phyloP scores from a whole-genome alignment of 30 jellyfish, hydroid and myxozoan species.

The Aurelia sp. region DNA sequence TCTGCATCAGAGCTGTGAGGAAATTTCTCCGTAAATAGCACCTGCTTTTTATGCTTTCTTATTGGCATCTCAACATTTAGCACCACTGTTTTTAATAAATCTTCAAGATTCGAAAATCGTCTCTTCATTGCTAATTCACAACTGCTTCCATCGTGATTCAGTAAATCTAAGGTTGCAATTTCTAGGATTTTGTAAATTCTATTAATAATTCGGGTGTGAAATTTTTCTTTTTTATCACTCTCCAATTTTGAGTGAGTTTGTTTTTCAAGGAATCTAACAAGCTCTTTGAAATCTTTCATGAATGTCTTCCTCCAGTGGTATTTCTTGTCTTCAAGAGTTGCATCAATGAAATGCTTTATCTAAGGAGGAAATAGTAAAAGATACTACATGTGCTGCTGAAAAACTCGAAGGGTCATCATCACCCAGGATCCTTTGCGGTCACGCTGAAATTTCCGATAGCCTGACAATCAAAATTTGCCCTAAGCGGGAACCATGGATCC shows the following conservation, averaged over 20 bases:
- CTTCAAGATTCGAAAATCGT: conserved; percentile 15
- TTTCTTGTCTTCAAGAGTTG: conserved; percentile 7
- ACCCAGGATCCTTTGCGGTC: too few species aligned
- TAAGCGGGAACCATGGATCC: too few species aligned
- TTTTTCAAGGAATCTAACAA: conserved; percentile 21
- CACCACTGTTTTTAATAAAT: conserved; percentile 24
- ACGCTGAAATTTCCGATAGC: too few species aligned
- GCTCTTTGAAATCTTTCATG: not conserved
- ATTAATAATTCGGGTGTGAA: too few species aligned
- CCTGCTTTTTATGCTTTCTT: not conserved
- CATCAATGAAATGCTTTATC: conserved; percentile 12
- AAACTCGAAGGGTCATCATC: too few species aligned
- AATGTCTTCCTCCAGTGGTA: conserved; percentile 12
- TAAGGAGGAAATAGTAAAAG: not conserved
- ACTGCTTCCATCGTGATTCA: not conserved
- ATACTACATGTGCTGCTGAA: too few species aligned
- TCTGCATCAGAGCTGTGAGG: conserved; percentile 9
- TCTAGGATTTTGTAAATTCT: too few species aligned
- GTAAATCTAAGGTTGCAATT: too few species aligned
- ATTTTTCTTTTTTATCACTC: too few species aligned
- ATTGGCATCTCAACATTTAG: not conserved
- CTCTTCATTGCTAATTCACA: not conserved
- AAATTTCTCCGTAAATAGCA: not conserved
- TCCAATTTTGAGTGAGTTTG: not conserved
- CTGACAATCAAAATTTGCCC: too few species aligned